Percentiles rank a stretch among this genome's conserved stretches.
phyloP scores from a whole-genome alignment of 2,888 invertebrate genomes.

The Drosophila macrospina region DNA sequence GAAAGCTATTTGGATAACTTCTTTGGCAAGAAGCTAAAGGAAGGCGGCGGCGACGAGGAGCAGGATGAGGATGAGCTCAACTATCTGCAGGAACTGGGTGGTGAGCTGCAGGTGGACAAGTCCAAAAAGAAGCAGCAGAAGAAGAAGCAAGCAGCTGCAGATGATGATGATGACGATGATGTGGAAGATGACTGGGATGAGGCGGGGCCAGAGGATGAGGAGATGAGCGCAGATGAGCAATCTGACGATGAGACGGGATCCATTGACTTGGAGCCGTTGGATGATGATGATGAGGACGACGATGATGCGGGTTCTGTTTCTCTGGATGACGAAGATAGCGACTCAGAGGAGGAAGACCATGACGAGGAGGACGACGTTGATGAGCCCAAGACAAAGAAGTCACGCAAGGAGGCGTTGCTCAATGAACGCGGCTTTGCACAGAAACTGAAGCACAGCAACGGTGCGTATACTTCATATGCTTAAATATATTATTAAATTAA shows the following conservation, averaged over 20 bases:
- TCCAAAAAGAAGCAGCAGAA: conserved; percentile 74
- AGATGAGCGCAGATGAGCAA: conserved; percentile 80
- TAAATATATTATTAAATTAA: not conserved
- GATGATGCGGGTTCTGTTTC: conserved; percentile 69
- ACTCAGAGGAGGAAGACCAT: conserved; percentile 65
- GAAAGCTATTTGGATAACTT: conserved; percentile 86
- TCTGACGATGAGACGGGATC: conserved; percentile 80
- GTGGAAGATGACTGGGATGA: conserved; percentile 82
- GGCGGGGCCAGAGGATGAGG: conserved; percentile 64
- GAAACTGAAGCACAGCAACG: conserved; percentile 82
- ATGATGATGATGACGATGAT: conserved; percentile 83
- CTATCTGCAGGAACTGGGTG: conserved; percentile 89
- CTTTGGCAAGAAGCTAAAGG: conserved; percentile 86
- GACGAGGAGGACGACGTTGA: conserved; percentile 57
- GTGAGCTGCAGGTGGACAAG: conserved; percentile 78
- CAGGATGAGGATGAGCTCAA: conserved; percentile 88
- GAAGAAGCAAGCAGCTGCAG: conserved; percentile 79
- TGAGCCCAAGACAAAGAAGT: conserved; percentile 77
- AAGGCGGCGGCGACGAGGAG: conserved; percentile 87
- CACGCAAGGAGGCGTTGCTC: conserved; percentile 53
- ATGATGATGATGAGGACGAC: conserved; percentile 65
- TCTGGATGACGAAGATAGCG: conserved; percentile 68
- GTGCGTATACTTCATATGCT: conserved; percentile 56
- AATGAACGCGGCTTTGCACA: conserved; percentile 80
- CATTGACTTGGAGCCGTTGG: conserved; percentile 70